These are phyloP conservation scores for Promerops cafer DNA, from an alignment of 2,113 vertebrate species.

Conservation along the genomic window DNA sequence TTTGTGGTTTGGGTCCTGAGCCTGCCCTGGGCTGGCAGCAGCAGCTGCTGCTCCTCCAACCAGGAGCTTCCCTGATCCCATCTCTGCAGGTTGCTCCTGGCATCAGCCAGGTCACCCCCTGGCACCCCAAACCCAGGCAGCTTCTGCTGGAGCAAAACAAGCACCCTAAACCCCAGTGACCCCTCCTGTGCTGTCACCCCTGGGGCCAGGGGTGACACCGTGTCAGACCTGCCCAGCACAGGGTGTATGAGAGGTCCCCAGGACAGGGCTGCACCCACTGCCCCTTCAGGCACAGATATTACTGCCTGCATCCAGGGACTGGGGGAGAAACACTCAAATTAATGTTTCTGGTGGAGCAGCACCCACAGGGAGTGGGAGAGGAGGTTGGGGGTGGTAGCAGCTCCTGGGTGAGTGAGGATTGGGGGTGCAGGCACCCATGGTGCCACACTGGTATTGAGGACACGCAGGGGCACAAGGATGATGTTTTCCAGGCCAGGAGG, in stretches of 20 bases:
- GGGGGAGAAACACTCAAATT: not conserved
- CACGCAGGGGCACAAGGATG: not conserved
- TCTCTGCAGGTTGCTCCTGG: rapidly evolving
- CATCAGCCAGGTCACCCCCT: not conserved
- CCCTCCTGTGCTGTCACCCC: not conserved
- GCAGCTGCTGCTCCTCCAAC: not conserved
- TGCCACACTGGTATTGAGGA: rapidly evolving
- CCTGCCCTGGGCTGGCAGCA: not conserved
- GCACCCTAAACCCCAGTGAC: not conserved
- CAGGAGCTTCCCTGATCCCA: not conserved
- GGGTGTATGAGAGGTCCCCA: rapidly evolving
- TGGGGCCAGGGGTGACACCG: rapidly evolving
- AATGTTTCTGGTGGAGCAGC: not conserved
- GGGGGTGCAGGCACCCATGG: not conserved
- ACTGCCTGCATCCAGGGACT: rapidly evolving
- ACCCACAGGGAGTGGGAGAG: not conserved
- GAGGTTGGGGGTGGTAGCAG: rapidly evolving
- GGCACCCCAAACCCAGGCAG: not conserved
- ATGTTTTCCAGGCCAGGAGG: not conserved
- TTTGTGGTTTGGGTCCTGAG: not conserved
- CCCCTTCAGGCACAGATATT: not conserved
- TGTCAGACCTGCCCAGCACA: not conserved
- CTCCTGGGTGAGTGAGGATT: rapidly evolving
- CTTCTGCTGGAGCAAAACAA: not conserved
- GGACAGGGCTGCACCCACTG: not conserved